These are phyloP conservation scores for Cataglyphis hispanica DNA, from an alignment of 1,140 invertebrate species.

Conservation along the genomic window DNA sequence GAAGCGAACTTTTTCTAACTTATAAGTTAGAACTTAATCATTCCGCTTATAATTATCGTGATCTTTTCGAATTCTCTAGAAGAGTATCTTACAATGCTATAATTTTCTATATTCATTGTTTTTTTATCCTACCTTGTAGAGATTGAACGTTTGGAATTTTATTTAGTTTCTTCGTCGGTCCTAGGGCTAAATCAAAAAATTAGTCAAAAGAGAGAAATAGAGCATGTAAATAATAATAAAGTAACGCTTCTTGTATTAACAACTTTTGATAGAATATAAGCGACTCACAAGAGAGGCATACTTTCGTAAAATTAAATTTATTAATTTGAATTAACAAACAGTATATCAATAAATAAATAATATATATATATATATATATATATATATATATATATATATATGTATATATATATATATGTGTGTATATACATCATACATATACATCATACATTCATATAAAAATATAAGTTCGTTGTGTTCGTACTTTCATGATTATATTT, in stretches of 20 bases:
- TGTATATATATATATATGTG: conserved; percentile 56
- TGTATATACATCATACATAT: conserved; percentile 33
- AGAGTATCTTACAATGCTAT: conserved; percentile 67
- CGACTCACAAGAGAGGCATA: conserved; percentile 62
- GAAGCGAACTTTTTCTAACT: no score
- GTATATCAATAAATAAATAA: conserved; percentile 66
- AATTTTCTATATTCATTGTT: not conserved
- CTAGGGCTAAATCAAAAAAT: conserved; percentile 80
- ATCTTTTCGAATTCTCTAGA: conserved; percentile 15
- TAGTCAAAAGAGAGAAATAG: conserved; percentile 75
- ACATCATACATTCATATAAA: conserved; percentile 26
- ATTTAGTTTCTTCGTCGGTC: conserved; percentile 67
- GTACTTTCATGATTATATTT: conserved; percentile 67
- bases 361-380: conserved; percentile 59
- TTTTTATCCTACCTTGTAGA: not conserved
- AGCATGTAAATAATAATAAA: conserved; percentile 78
- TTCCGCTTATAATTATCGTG: not conserved
- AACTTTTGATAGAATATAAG: conserved; percentile 71
- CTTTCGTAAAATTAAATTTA: conserved; percentile 65
- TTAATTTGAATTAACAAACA: conserved; percentile 64
- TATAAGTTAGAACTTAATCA: no score
- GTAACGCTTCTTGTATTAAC: conserved; percentile 69
- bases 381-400: not conserved
- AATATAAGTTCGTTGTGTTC: conserved; percentile 57
- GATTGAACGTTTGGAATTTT: conserved; percentile 35